Conservation (phyloP, 2,797 vertebrate species). For the Gymnoscopelus microlampas region DNA sequence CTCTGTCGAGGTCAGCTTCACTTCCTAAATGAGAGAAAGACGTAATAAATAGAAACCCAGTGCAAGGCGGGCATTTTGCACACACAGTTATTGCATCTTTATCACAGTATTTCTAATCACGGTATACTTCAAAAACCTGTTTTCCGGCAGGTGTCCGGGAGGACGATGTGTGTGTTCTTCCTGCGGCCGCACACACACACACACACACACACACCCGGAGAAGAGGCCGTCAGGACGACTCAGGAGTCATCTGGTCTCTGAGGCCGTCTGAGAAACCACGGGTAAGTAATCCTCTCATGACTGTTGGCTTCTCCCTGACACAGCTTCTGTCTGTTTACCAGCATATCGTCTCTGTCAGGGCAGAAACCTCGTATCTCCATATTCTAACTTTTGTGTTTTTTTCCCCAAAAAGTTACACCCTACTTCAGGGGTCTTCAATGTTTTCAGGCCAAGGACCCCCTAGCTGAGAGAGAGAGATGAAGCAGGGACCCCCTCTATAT, state of each 20-base stretch:
- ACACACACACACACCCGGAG: neutral
- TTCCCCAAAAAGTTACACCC: too few relatives aligned
- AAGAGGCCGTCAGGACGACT: slow-evolving; percentile 13
- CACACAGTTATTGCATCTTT: slow-evolving; percentile 33
- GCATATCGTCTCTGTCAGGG: too few relatives aligned
- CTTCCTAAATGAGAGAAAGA: slow-evolving; percentile 59
- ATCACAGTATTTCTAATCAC: neutral
- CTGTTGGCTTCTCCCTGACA: slow-evolving; percentile 47
- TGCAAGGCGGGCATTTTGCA: slow-evolving; percentile 1
- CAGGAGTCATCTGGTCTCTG: slow-evolving; percentile 28
- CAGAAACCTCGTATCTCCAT: too few relatives aligned
- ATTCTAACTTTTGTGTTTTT: too few relatives aligned
- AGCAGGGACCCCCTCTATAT: too few relatives aligned
- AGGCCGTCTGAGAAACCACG: slow-evolving; percentile 33
- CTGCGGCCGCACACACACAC: neutral
- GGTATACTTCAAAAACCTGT: slow-evolving; percentile 8
- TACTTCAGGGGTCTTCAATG: too few relatives aligned
- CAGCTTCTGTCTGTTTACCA: slow-evolving; percentile 49
- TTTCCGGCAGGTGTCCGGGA: slow-evolving; percentile 23
- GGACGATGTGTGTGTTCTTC: slow-evolving; percentile 10
- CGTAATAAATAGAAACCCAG: slow-evolving; percentile 15
- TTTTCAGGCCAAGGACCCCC: too few relatives aligned
- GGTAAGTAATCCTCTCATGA: slow-evolving; percentile 70
- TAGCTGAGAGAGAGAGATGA: too few relatives aligned
- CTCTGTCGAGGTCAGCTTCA: slow-evolving; percentile 51